Conservation (phyloP, 2,797 vertebrate species). For the Sebastes paucispinis region DNA sequence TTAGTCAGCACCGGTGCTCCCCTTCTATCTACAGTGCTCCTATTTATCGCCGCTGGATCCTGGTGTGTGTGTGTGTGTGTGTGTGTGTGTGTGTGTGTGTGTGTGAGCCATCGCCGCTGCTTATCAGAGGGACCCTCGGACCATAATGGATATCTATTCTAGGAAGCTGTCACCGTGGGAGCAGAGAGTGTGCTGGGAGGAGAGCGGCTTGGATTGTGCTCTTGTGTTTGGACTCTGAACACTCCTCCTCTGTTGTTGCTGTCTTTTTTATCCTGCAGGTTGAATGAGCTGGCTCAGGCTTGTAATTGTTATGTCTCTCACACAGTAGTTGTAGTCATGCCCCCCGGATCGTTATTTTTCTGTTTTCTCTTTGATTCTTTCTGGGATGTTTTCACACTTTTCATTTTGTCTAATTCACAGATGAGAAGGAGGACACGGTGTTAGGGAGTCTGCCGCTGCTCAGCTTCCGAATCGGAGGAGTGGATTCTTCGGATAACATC, state of each 20-base stretch:
- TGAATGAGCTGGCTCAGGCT: neutral
- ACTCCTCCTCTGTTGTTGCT: neutral
- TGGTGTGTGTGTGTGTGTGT: neutral
- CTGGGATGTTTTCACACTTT: conserved; percentile 1
- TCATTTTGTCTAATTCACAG: conserved; percentile 67
- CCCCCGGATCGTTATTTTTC: neutral
- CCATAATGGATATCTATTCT: conserved; percentile 74
- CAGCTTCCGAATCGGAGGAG: conserved; percentile 88
- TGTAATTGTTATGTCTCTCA: conserved; percentile 2
- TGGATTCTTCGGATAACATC: conserved; percentile 90
- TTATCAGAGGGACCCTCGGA: conserved; percentile 41
- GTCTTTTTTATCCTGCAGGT: conserved; percentile 3
- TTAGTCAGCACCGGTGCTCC: conserved; percentile 35
- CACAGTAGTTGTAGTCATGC: neutral
- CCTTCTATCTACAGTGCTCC: conserved; percentile 15
- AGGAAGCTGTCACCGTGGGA: conserved; percentile 59
- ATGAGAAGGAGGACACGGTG: conserved; percentile 93
- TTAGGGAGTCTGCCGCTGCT: conserved; percentile 94
- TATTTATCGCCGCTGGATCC: conserved; percentile 24
- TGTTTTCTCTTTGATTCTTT: neutral
- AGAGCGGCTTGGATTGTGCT: conserved; percentile 4
- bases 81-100: conserved; percentile 20
- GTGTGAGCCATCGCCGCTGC: conserved; percentile 28
- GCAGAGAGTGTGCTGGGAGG: conserved; percentile 19
- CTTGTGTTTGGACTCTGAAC: conserved; percentile 12